A percentile compares a stretch with the other conserved stretches of the same genome.
These are phyloP conservation scores for Coregonus sp. DNA, from an alignment of 2,797 vertebrate genomes.

Conservation along the genomic window DNA sequence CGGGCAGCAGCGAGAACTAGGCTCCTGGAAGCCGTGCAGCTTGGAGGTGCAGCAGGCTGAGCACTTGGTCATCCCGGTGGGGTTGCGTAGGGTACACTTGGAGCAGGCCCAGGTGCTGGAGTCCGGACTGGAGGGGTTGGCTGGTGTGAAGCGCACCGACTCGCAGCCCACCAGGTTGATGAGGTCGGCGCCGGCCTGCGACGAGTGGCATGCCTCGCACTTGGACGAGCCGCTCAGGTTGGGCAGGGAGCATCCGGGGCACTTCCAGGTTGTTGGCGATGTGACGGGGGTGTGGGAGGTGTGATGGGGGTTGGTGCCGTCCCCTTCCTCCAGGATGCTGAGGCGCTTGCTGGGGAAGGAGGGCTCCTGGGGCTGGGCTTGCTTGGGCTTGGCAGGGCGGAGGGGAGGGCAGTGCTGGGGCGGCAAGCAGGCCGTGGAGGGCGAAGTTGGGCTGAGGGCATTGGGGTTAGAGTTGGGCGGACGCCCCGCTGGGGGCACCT, in stretches of 20 bases:
- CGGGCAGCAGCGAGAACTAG: conserved; percentile 60
- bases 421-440: conserved; percentile 62
- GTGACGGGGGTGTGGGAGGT: conserved; percentile 50
- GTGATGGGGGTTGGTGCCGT: conserved; percentile 50
- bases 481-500: conserved; percentile 84
- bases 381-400: conserved; percentile 71
- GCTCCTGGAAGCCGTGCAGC: conserved; percentile 92
- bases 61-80: conserved; percentile 84
- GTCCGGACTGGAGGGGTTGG: conserved; percentile 93
- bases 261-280: conserved; percentile 77
- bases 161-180: conserved; percentile 88
- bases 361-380: conserved; percentile 78
- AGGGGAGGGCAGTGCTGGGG: conserved; percentile 70
- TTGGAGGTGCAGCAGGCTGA: conserved; percentile 90
- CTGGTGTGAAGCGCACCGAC: conserved; percentile 88
- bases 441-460: conserved; percentile 70
- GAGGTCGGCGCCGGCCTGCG: conserved; percentile 75
- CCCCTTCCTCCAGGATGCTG: conserved; percentile 89
- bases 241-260: conserved; percentile 80
- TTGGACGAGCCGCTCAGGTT: conserved; percentile 63
- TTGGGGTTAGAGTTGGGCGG: conserved; percentile 72
- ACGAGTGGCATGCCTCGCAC: conserved; percentile 78
- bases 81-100: conserved; percentile 93
- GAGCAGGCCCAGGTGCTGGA: conserved; percentile 95
- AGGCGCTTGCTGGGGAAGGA: conserved; percentile 85